A percentile compares a stretch with the other conserved stretches of the same genome.
phyloP scores from a whole-genome alignment of 2,797 vertebrate species.

The Sebastiscus tertius region DNA sequence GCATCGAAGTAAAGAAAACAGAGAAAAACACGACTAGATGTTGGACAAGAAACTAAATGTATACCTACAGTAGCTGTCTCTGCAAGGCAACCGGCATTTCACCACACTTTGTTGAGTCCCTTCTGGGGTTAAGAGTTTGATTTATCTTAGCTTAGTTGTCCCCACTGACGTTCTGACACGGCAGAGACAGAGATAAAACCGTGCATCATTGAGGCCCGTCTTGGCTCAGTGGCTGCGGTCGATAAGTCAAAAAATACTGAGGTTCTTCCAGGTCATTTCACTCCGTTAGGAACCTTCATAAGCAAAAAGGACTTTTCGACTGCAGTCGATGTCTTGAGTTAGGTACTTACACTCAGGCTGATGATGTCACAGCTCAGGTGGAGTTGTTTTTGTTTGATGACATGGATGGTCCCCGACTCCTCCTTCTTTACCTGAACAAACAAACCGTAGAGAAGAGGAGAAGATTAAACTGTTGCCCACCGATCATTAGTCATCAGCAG shows the following conservation, averaged over 20 bases:
- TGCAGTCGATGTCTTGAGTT: neutral
- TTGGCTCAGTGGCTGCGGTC: too few species aligned
- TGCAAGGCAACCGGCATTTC: too few species aligned
- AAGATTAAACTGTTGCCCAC: neutral
- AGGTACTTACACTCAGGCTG: slow-evolving; percentile 90
- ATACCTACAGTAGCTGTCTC: neutral
- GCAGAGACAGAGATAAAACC: too few species aligned
- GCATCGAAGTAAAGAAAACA: neutral
- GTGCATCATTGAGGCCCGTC: too few species aligned
- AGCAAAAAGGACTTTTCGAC: too few species aligned
- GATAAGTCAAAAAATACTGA: too few species aligned
- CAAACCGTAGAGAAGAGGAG: neutral
- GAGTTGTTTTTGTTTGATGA: slow-evolving; percentile 96
- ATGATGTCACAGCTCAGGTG: slow-evolving; percentile 96
- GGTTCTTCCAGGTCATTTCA: too few species aligned
- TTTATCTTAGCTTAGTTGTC: too few species aligned
- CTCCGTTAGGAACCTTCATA: too few species aligned
- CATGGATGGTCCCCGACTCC: slow-evolving; percentile 93
- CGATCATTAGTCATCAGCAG: neutral
- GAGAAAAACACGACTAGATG: neutral
- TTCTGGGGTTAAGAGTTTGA: too few species aligned
- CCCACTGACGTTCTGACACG: too few species aligned
- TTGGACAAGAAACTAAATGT: neutral
- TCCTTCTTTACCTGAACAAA: slow-evolving; percentile 92
- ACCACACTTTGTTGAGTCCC: too few species aligned